Evolutionary conservation across 2,113 vertebrate species (phyloP), one percentile per base, ranked within the genome.

Genomic region (Hystrix cristata): DNA sequence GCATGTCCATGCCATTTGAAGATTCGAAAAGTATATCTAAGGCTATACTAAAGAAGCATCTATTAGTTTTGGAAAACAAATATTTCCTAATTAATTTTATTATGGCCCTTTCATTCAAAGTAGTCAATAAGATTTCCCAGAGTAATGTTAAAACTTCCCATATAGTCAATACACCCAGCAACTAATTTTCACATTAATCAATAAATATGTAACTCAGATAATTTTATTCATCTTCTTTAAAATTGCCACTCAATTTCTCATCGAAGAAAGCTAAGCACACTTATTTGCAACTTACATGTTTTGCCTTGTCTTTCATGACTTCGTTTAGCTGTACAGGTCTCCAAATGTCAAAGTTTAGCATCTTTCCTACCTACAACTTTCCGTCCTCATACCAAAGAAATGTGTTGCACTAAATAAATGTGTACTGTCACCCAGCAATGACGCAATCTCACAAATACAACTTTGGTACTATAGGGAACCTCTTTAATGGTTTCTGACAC

Each of bases 161-260:
- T 55, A 65, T 27, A 81, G 19, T 83, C 67, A 81, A 76, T 95
- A 34, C 23, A 84, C 51, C 27, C 2, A 82, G 7, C 14, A 67
- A 51, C 27, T 34, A 53, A 84, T 89, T 60, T 95, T 95, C 29
- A 67, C 46, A 62, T 71, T 93, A 87, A 8, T 57, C 85, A 86
- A 82, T 76, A 93, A 80, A 95, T 81, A 85, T 1, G 11, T 27
- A 87, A 29, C 18, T 85, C 29, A 82, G 16, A 84, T 91, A 23
- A 59, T 71, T 81, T 83, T 48, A 60, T 5, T 76, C 51, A 21
- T 38, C 31, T 48, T 34, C 34, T 9, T 90, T 48, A 87, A 71
- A 82, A 53, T 76, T 76, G 62, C 29, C 14, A 55, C 34, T 67
- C 31, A 21, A 57, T 80, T 86, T 80, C 31, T 65, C 25, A 69